Evolutionary conservation across 2,888 invertebrate species (phyloP).

Genomic region (Synergus gifuensis): DNA sequence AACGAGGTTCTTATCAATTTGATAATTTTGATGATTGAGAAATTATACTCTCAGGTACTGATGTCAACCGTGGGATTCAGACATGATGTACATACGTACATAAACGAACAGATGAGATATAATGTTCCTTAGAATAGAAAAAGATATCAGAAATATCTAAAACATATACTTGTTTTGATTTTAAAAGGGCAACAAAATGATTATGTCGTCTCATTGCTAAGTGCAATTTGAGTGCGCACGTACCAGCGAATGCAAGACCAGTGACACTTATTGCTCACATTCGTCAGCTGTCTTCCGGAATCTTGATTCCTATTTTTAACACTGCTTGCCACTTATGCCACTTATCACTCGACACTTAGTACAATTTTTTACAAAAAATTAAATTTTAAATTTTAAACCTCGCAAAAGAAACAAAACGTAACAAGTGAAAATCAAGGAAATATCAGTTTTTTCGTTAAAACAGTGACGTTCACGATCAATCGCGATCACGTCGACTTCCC

Average conservation of each 20-base stretch:
- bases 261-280: constrained; percentile 24
- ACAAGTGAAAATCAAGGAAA: background rate
- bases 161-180: constrained; percentile 22
- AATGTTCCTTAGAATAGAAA: background rate
- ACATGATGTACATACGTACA: too few species aligned
- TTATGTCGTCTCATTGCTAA: background rate
- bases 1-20: background rate
- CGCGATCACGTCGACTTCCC: background rate
- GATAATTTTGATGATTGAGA: background rate
- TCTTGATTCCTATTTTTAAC: constrained; percentile 24
- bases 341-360: background rate
- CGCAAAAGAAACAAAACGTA: background rate
- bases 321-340: background rate
- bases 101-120: background rate
- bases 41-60: too few species aligned
- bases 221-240: constrained; percentile 30
- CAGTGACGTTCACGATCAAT: background rate
- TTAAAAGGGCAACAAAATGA: background rate
- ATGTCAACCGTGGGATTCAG: too few species aligned
- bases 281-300: constrained; percentile 35
- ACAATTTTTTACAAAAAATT: background rate
- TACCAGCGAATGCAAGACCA: background rate
- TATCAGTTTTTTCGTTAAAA: background rate
- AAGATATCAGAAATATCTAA: background rate
- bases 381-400: background rate